Percentiles rank a stretch among this genome's conserved stretches.
phyloP scores from a whole-genome alignment of 2,888 invertebrate genomes.

The Lathronympha strigana region DNA sequence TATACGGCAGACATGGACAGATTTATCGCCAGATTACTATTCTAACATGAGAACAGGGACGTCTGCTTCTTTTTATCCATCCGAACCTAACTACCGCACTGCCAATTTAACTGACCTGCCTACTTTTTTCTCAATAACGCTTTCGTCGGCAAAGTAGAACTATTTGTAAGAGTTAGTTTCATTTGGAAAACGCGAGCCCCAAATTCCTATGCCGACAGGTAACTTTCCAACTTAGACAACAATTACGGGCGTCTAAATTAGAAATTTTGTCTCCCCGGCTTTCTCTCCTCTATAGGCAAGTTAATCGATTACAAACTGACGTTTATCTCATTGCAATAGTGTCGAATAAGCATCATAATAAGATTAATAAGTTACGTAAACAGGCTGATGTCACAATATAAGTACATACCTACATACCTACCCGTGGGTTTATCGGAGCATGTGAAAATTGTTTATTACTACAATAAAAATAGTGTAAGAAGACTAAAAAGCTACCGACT shows the following conservation, averaged over 20 bases:
- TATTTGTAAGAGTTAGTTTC: constrained; percentile 30
- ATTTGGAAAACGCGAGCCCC: constrained; percentile 40
- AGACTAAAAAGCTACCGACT: too few relatives aligned
- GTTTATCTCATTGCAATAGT: constrained; percentile 23
- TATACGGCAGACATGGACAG: constrained; percentile 44
- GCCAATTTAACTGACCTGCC: constrained; percentile 15
- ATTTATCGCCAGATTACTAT: constrained; percentile 45
- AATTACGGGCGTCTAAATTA: constrained; percentile 41
- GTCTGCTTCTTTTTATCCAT: constrained; percentile 7
- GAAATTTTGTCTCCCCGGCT: constrained; percentile 41
- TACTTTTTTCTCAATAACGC: constrained; percentile 22
- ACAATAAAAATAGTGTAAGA: too few relatives aligned
- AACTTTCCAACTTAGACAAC: constrained; percentile 42
- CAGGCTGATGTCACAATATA: constrained; percentile 2
- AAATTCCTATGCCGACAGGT: constrained; percentile 38
- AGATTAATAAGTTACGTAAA: constrained; percentile 32
- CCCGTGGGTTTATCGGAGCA: not conserved
- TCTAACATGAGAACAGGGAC: constrained; percentile 35
- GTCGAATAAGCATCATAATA: constrained; percentile 20
- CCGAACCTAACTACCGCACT: not conserved
- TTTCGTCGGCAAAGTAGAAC: constrained; percentile 33
- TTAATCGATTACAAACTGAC: constrained; percentile 34
- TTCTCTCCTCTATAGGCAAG: constrained; percentile 37
- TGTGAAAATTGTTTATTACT: too few relatives aligned
- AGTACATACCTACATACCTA: not conserved